Conservation (phyloP, 2,797 vertebrate genomes). For the Sebastes reedi region DNA sequence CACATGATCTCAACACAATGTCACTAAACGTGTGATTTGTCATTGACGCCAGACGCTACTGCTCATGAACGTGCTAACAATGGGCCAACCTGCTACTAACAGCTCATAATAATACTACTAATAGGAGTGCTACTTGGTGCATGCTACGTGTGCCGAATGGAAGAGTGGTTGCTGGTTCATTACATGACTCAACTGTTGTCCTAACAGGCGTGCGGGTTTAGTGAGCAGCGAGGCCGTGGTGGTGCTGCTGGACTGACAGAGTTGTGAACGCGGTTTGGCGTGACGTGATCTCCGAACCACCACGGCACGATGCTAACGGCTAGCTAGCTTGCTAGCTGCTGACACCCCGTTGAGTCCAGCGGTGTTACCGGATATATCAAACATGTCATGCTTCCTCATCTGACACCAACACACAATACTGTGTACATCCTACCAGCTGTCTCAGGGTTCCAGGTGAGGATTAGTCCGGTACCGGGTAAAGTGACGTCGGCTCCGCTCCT, state of each 20-base stretch:
- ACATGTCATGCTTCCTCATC: accelerated
- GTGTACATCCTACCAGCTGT: conserved; percentile 51
- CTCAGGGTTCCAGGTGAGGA: not conserved
- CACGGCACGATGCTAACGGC: conserved; percentile 28
- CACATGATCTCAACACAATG: not conserved
- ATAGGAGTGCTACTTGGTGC: no score
- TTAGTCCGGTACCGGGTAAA: not conserved
- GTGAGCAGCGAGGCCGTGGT: accelerated
- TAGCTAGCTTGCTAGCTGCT: conserved; percentile 12
- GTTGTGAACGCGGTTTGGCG: not conserved
- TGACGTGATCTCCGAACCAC: conserved; percentile 34
- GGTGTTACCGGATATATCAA: not conserved
- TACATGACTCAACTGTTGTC: accelerated
- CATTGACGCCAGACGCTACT: no score
- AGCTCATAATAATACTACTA: not conserved
- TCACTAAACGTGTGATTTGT: not conserved
- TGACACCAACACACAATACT: accelerated
- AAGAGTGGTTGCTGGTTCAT: accelerated
- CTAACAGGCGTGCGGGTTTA: accelerated
- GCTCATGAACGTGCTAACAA: not conserved
- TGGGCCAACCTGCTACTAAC: not conserved
- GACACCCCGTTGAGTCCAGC: not conserved
- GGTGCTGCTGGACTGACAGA: not conserved
- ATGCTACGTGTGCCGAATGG: not conserved
- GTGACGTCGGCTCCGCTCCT: conserved; percentile 1